Evolutionary conservation across 2,113 vertebrate genomes (phyloP).

Genomic region (Ceuthmochares aereus): DNA sequence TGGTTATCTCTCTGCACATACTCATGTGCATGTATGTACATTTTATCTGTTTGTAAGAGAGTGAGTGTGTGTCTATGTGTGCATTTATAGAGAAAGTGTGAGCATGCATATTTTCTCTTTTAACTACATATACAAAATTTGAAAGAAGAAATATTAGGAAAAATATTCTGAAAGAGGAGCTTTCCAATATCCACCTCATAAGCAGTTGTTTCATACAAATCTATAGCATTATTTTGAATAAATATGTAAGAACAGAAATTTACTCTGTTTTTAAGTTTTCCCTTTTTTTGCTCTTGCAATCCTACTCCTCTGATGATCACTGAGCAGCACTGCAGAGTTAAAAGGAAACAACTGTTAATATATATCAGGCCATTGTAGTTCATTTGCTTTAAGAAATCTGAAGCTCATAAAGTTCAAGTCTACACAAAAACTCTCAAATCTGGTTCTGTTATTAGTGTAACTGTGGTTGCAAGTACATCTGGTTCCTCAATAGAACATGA

Average conservation of each 20-base stretch:
- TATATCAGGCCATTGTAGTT: background rate
- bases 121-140: background rate
- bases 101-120: background rate
- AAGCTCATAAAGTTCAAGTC: background rate
- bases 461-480: background rate
- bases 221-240: background rate
- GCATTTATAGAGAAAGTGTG: background rate
- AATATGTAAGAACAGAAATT: background rate
- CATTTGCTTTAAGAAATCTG: background rate
- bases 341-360: background rate
- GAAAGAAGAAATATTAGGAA: background rate
- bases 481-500: background rate
- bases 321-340: background rate
- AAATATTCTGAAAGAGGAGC: background rate
- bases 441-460: background rate
- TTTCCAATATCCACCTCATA: background rate
- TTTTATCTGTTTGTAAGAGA: background rate
- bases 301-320: background rate
- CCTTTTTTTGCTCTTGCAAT: background rate
- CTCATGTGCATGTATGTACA: background rate
- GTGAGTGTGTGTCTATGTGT: background rate
- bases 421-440: background rate
- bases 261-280: background rate
- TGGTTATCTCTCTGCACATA: background rate
- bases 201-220: background rate